phyloP scores from a whole-genome alignment of 2,797 vertebrate species.

The Mastacembelus armatus region DNA sequence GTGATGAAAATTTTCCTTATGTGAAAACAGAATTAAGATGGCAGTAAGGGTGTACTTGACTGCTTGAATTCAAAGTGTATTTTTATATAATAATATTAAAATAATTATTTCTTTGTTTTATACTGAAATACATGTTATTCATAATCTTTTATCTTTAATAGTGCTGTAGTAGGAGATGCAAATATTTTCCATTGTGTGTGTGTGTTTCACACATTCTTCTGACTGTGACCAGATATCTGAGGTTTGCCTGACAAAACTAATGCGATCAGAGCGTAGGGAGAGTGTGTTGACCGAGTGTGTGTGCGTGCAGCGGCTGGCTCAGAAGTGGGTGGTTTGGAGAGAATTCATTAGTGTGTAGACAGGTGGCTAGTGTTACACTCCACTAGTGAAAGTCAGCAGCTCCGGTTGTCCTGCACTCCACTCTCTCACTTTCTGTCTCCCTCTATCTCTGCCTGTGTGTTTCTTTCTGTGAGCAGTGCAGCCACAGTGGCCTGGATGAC shows the following conservation, averaged over 20 bases:
- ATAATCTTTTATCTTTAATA: too few relatives aligned
- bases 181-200: background rate
- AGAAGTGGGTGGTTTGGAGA: conserved; percentile 78
- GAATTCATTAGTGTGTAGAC: conserved; percentile 86
- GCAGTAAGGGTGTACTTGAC: background rate
- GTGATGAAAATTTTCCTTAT: conserved; percentile 61
- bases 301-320: conserved; percentile 34
- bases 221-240: conserved; percentile 40
- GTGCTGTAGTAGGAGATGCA: too few relatives aligned
- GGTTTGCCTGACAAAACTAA: conserved; percentile 52
- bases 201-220: conserved; percentile 31
- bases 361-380: conserved; percentile 84
- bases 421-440: conserved; percentile 40
- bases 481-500: conserved; percentile 79
- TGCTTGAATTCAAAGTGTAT: too few relatives aligned
- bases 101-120: too few relatives aligned
- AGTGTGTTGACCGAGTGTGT: conserved; percentile 44
- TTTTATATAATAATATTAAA: too few relatives aligned
- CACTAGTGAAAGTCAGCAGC: conserved; percentile 79
- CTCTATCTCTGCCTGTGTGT: conserved; percentile 9
- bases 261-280: conserved; percentile 62
- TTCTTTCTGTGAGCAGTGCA: conserved; percentile 64
- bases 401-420: conserved; percentile 51
- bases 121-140: too few relatives aligned
- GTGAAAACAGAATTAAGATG: conserved; percentile 68